Conservation (phyloP, 2,797 vertebrate species). For the Characodon lateralis region DNA sequence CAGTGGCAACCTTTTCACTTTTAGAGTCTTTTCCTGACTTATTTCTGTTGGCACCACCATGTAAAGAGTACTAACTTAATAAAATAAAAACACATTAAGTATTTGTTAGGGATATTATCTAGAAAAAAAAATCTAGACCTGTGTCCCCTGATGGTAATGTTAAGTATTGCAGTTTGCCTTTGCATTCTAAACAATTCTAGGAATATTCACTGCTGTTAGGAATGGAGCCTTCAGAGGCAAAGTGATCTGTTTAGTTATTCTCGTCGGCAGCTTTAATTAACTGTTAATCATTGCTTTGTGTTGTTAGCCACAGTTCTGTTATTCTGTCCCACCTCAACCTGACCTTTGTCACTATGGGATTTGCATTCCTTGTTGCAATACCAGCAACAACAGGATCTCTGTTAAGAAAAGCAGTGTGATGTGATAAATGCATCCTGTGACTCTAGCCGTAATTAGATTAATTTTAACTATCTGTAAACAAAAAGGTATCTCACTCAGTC, state of each 20-base stretch:
- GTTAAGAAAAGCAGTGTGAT: conserved; percentile 4
- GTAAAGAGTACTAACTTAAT: not conserved
- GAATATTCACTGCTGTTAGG: not conserved
- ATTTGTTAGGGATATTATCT: not conserved
- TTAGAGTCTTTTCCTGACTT: not conserved
- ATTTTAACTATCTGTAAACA: conserved; percentile 3
- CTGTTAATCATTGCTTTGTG: not conserved
- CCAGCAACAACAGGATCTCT: conserved; percentile 27
- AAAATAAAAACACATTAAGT: not conserved
- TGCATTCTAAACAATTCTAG: not conserved
- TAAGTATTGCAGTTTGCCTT: not conserved
- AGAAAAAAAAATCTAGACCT: not conserved
- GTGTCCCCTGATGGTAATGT: not conserved
- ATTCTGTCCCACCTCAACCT: not conserved
- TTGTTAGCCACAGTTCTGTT: not conserved
- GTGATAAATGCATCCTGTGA: conserved; percentile 53
- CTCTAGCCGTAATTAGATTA: conserved; percentile 25
- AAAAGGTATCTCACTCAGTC: not conserved
- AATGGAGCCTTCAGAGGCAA: not conserved
- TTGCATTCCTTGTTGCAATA: not conserved
- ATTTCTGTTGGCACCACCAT: not conserved
- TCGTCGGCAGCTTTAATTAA: not conserved
- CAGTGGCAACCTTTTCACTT: not conserved
- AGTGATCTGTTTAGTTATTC: not conserved
- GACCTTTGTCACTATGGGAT: not conserved